Conservation (phyloP, 2,113 vertebrate species). For the Gorsachius goisagi region DNA sequence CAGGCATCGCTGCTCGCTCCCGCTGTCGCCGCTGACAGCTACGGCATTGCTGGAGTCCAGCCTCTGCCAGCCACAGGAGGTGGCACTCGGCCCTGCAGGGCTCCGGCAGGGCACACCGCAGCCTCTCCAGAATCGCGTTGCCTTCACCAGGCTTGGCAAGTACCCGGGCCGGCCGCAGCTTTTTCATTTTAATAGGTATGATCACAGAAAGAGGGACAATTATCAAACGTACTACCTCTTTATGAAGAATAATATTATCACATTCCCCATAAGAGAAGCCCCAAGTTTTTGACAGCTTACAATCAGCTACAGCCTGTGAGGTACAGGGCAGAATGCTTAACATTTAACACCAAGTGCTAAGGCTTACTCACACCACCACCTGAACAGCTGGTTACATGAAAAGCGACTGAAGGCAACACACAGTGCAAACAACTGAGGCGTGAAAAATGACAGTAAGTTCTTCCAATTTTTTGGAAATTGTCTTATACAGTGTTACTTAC, state of each 20-base stretch:
- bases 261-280: background rate
- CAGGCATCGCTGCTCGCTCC: background rate
- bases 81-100: background rate
- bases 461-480: background rate
- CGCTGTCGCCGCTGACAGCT: rapidly evolving
- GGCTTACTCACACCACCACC: background rate
- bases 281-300: background rate
- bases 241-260: background rate
- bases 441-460: background rate
- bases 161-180: background rate
- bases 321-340: background rate
- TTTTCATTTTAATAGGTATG: background rate
- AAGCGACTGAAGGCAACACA: background rate
- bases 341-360: background rate
- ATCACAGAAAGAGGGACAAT: background rate
- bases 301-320: background rate
- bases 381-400: background rate
- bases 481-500: background rate
- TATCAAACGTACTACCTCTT: background rate
- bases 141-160: background rate
- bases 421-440: background rate
- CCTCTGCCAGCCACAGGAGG: background rate
- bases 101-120: too few species aligned
- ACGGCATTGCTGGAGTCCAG: rapidly evolving
- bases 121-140: background rate